These are phyloP conservation scores for Nesidiocoris tenuis DNA, from an alignment of 2,888 invertebrate species.

Conservation along the genomic window DNA sequence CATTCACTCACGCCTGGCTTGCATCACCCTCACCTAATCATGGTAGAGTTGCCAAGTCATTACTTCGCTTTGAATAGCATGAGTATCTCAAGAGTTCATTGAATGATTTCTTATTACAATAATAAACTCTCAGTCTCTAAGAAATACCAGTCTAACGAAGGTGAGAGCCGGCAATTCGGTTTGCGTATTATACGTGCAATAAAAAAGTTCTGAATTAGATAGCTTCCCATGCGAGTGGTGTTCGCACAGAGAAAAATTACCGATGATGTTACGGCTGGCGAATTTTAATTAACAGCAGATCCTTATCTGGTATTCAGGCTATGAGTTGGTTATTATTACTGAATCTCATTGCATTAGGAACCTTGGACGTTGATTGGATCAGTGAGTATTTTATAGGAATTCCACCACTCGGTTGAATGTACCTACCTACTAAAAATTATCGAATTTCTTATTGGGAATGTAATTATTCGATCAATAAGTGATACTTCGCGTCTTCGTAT, in stretches of 20 bases:
- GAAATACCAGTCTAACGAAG: too few relatives aligned
- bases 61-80: not conserved
- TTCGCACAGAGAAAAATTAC: not conserved
- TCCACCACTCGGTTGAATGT: too few relatives aligned
- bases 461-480: too few relatives aligned
- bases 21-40: not conserved
- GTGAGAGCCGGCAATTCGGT: not conserved
- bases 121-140: too few relatives aligned
- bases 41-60: not conserved
- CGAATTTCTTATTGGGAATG: too few relatives aligned
- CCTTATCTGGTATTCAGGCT: not conserved
- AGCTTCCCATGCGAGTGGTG: not conserved
- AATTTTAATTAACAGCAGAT: not conserved
- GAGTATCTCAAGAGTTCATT: not conserved
- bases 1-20: not conserved
- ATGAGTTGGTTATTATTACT: not conserved
- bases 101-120: not conserved
- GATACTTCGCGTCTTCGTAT: too few relatives aligned
- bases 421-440: too few relatives aligned
- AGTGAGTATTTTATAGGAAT: not conserved
- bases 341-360: not conserved
- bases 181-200: too few relatives aligned
- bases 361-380: not conserved
- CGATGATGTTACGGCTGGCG: not conserved
- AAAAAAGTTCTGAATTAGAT: not conserved